These are phyloP conservation scores for Sebastes oblongus DNA, from an alignment of 2,797 vertebrate genomes.

Conservation along the genomic window DNA sequence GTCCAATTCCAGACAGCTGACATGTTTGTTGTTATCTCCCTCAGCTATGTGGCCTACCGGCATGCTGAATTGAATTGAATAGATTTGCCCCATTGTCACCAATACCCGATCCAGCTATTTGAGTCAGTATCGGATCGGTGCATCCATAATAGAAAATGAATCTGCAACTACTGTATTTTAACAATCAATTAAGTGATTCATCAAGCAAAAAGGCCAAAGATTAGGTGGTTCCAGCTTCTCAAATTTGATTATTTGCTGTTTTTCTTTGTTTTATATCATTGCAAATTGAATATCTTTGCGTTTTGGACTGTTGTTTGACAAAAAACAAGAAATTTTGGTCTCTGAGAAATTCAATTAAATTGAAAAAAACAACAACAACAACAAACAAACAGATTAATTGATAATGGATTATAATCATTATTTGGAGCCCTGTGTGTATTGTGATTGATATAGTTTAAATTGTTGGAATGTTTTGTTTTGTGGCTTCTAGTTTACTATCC, in stretches of 20 bases:
- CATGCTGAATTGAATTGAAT: no score
- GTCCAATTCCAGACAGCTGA: no score
- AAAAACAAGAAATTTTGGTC: background rate
- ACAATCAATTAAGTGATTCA: background rate
- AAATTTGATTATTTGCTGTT: background rate
- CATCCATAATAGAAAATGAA: background rate
- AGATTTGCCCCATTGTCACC: no score
- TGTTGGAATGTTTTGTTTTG: constrained; percentile 5
- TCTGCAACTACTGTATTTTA: background rate
- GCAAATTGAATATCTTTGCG: background rate
- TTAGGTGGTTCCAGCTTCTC: background rate
- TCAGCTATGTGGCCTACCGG: no score
- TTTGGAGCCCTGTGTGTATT: background rate
- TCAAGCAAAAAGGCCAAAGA: background rate
- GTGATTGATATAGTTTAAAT: background rate
- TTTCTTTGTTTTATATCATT: background rate
- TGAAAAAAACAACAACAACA: background rate
- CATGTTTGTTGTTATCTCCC: no score
- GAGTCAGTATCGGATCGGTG: no score
- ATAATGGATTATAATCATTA: background rate
- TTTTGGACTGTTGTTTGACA: background rate
- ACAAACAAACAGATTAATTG: background rate
- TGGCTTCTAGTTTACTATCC: background rate
- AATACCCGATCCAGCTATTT: no score
- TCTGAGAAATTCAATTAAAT: background rate